Evolutionary conservation across 2,113 vertebrate genomes (phyloP).

Genomic region (Xyrauchen texanus): DNA sequence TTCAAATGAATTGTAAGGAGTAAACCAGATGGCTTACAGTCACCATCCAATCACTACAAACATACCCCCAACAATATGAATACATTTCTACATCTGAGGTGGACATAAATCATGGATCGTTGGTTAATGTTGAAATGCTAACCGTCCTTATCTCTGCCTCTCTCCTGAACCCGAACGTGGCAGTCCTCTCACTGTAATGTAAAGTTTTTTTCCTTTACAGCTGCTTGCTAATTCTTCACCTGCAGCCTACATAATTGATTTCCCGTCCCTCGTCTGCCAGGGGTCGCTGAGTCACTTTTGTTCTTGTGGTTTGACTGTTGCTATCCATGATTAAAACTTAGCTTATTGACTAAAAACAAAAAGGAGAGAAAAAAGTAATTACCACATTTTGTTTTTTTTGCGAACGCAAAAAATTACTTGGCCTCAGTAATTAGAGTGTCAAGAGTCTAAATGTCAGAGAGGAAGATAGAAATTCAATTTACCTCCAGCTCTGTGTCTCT

Average conservation of each 20-base stretch:
- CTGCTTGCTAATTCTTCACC: slow-evolving; percentile 50
- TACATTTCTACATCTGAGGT: slow-evolving; percentile 4
- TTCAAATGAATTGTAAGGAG: slow-evolving; percentile 35
- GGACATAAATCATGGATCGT: slow-evolving; percentile 31
- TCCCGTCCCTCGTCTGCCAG: not conserved
- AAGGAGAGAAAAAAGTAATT: slow-evolving; percentile 6
- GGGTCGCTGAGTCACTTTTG: slow-evolving; percentile 33
- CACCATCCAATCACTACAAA: slow-evolving; percentile 4
- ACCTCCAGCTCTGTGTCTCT: slow-evolving; percentile 37
- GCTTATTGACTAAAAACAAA: slow-evolving; percentile 18
- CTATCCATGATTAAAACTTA: slow-evolving; percentile 40
- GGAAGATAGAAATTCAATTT: slow-evolving; percentile 49
- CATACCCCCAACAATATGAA: not conserved
- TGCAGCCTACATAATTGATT: slow-evolving; percentile 43
- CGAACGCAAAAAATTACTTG: slow-evolving; percentile 25
- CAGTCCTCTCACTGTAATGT: not conserved
- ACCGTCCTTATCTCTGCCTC: not conserved
- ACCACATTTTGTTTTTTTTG: slow-evolving; percentile 38
- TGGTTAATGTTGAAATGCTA: slow-evolving; percentile 11
- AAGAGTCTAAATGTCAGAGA: slow-evolving; percentile 47
- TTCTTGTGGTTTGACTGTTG: slow-evolving; percentile 33
- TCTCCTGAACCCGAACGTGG: not conserved
- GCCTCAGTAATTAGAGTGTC: slow-evolving; percentile 52
- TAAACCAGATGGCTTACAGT: slow-evolving; percentile 30
- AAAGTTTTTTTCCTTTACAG: slow-evolving; percentile 9